Evolutionary conservation across 2,797 vertebrate species (phyloP), one percentile per base, ranked within the genome.

Genomic region (Scleropages formosus): DNA sequence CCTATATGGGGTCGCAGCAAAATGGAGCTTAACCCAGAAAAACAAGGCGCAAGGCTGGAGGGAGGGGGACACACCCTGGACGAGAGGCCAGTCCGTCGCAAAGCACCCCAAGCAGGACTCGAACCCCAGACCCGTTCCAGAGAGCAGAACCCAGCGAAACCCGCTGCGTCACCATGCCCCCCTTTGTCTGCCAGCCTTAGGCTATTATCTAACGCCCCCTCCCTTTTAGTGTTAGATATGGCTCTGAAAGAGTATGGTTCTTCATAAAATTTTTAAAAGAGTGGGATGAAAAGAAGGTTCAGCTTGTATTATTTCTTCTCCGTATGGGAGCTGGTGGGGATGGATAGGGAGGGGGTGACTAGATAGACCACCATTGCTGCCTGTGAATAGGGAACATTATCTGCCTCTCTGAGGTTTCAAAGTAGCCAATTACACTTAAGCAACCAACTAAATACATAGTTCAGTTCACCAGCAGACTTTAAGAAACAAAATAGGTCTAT

Each of bases 361-460:
- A 88, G 88, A 88, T 91, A 83, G 85, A 88, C 91, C 88, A 89
- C 91, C 89, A 89, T 88, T 90, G 82, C 89, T 88, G 90, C 92
- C 92, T 77, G 63, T 82, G 91, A 93, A 89, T 91, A 91, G 89
- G 91, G 92, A 91, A 92, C 94, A 93, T 93, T 87, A 94, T 93
- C 93, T 94, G 93, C 92, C 89, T 93, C 90, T 93, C 91, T 91
- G 88, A 92, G 88, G 90, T 93, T 93, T 94, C 92, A 94, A 94
- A 94, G 92, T 82, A 86, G 89, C 87, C 93, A 94, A 94, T 94
- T 94, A 93, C 88, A 93, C 90, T 93, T 92, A 93, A 93, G 93
- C 92, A 92, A 93, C 91, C 89, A 92, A 93, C 93, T 93, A 93
- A 94, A 93, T 93, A 92, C 92, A 94, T 90, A 92, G 89, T 89